Evolutionary conservation across 2,113 vertebrate species (phyloP).

Genomic region (Poeciliopsis prolifica): DNA sequence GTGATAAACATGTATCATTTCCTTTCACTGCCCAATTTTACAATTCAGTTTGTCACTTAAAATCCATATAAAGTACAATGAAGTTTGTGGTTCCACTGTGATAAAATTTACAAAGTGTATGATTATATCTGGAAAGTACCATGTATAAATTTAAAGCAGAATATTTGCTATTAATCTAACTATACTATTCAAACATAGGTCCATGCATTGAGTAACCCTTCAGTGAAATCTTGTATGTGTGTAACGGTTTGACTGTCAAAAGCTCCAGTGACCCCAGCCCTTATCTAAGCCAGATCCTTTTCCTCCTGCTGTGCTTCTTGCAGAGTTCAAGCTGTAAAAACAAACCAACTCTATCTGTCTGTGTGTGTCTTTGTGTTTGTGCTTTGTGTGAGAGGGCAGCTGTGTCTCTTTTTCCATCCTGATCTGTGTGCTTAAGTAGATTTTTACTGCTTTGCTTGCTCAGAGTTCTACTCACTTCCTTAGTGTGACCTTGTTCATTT

Average conservation of each 20-base stretch:
- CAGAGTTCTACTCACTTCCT: slow-evolving; percentile 40
- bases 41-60: too few relatives aligned
- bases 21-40: too few relatives aligned
- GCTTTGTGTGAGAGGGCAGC: slow-evolving; percentile 25
- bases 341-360: slow-evolving; percentile 43
- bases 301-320: slow-evolving; percentile 57
- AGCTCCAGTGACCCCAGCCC: slow-evolving; percentile 27
- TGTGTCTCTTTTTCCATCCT: slow-evolving; percentile 37
- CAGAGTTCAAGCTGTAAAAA: slow-evolving; percentile 71
- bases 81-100: too few relatives aligned
- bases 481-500: slow-evolving; percentile 29
- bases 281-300: slow-evolving; percentile 72
- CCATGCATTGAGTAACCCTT: neutral
- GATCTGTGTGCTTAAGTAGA: neutral
- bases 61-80: too few relatives aligned
- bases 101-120: too few relatives aligned
- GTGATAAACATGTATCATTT: too few relatives aligned
- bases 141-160: too few relatives aligned
- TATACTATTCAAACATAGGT: too few relatives aligned
- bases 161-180: too few relatives aligned
- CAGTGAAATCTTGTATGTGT: neutral
- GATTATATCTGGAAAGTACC: too few relatives aligned
- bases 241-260: slow-evolving; percentile 10
- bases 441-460: slow-evolving; percentile 25
- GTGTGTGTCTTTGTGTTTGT: slow-evolving; percentile 33